phyloP scores from a whole-genome alignment of 2,113 vertebrate species.

The Trematocara unimaculatum region DNA sequence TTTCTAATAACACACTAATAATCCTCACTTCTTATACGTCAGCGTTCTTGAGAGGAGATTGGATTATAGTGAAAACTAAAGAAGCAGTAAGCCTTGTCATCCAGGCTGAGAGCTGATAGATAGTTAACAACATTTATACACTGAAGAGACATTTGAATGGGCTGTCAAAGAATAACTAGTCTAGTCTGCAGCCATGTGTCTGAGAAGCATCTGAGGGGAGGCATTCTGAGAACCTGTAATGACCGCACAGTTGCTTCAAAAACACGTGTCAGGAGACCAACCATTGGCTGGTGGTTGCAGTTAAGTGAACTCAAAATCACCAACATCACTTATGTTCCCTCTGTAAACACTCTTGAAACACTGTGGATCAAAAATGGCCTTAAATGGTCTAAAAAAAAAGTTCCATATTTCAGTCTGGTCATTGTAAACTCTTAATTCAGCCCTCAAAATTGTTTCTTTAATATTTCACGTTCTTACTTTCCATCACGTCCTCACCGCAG shows the following conservation, averaged over 20 bases:
- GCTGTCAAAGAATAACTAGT: not conserved
- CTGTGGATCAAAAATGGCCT: not conserved
- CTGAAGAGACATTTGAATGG: constrained; percentile 2
- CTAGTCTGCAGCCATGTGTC: not conserved
- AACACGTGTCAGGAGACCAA: not conserved
- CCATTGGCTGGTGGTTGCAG: not conserved
- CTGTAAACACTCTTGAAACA: not conserved
- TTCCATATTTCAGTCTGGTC: not conserved
- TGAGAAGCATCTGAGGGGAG: not conserved
- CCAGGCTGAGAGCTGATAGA: not conserved
- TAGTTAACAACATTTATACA: not conserved
- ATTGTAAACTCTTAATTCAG: not conserved
- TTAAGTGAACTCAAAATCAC: not conserved
- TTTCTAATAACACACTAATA: not conserved
- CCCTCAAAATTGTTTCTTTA: constrained; percentile 12
- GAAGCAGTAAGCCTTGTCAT: not conserved
- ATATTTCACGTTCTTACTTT: not conserved
- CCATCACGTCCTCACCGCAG: not conserved
- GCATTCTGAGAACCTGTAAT: not conserved
- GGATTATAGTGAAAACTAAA: not conserved
- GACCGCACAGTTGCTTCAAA: not conserved
- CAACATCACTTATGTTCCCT: not conserved
- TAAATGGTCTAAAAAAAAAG: not conserved
- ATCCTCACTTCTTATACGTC: not conserved
- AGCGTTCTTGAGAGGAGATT: not conserved